Conservation (phyloP, 2,888 invertebrate genomes). For the Ornithoptera alexandrae region DNA sequence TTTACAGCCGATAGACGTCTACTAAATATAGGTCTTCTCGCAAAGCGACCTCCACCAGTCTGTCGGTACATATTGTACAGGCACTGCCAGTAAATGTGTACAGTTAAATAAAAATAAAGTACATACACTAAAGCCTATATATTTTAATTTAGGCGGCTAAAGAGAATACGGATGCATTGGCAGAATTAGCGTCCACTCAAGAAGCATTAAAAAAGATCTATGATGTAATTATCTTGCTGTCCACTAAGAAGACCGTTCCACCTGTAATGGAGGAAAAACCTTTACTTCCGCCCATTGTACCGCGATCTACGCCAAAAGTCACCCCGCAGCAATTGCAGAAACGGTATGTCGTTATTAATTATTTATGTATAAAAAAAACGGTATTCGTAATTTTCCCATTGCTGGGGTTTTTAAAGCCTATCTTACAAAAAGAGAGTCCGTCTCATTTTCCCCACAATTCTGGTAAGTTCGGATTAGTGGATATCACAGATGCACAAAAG, state of each 20-base stretch:
- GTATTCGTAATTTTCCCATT: too few species aligned
- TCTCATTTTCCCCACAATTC: too few species aligned
- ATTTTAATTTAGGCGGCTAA: constrained; percentile 55
- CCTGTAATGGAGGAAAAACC: constrained; percentile 75
- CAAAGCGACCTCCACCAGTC: not conserved
- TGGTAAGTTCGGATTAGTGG: too few species aligned
- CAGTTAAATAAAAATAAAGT: not conserved
- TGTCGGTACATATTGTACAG: not conserved
- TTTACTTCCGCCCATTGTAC: constrained; percentile 54
- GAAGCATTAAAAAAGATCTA: constrained; percentile 82
- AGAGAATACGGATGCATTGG: constrained; percentile 82
- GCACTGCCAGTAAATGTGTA: not conserved
- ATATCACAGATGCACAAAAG: too few species aligned
- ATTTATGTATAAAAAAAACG: not conserved
- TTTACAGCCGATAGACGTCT: too few species aligned
- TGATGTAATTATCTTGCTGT: constrained; percentile 80
- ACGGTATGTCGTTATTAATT: constrained; percentile 55
- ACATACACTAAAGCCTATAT: not conserved
- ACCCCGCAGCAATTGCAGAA: constrained; percentile 70
- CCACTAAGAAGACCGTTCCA: constrained; percentile 81
- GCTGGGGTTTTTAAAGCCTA: too few species aligned
- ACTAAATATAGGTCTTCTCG: too few species aligned
- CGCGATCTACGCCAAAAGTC: constrained; percentile 66
- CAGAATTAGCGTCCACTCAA: constrained; percentile 80
- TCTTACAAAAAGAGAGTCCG: too few species aligned